Conservation (phyloP, 2,113 vertebrate species). For the Otolemur garnettii region DNA sequence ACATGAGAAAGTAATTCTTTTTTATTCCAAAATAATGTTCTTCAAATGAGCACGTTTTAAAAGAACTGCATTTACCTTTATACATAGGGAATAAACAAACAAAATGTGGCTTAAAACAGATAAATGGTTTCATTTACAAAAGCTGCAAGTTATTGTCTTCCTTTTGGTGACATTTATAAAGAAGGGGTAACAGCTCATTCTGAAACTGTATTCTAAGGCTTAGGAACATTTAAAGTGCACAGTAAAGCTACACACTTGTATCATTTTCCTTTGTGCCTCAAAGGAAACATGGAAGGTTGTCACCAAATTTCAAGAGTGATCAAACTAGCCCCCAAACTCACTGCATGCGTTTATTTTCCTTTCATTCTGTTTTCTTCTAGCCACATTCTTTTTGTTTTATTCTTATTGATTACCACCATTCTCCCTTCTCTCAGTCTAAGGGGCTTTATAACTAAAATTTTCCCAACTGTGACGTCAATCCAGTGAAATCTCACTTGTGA, state of each 20-base stretch:
- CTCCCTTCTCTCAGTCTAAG: neutral
- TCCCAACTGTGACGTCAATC: neutral
- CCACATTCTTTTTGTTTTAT: neutral
- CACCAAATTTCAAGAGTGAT: neutral
- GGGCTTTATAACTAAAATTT: neutral
- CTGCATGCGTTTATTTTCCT: neutral
- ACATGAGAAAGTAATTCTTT: constrained; percentile 55
- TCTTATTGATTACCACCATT: neutral
- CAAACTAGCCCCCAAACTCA: constrained; percentile 27
- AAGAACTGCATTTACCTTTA: constrained; percentile 36
- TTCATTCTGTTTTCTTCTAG: constrained; percentile 27
- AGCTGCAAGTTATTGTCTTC: neutral
- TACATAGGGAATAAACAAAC: neutral
- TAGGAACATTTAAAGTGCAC: neutral
- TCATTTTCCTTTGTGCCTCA: neutral
- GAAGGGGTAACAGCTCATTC: constrained; percentile 4
- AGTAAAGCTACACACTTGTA: neutral
- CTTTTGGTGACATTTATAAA: constrained; percentile 35
- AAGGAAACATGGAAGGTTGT: neutral
- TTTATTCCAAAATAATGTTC: constrained; percentile 44
- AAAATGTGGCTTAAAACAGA: neutral
- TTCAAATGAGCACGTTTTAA: constrained; percentile 51
- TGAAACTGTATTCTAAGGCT: neutral
- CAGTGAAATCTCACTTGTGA: constrained; percentile 22
- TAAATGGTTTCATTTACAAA: constrained; percentile 7